Evolutionary conservation across 2,797 vertebrate species (phyloP).

Genomic region (Todus mexicanus): DNA sequence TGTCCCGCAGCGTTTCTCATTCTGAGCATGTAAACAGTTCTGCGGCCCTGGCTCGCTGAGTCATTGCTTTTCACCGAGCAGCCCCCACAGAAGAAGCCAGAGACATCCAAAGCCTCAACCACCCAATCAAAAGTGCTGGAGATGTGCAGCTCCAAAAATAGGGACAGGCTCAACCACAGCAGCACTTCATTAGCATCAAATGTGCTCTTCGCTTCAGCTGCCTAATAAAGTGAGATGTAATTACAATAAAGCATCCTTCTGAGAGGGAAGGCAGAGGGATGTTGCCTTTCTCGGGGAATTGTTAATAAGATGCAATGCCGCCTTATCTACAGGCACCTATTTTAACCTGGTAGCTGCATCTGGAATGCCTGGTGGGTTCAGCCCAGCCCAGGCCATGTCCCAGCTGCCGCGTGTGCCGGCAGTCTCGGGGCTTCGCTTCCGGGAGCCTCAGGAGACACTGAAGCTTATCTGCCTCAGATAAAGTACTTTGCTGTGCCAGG

Average conservation of each 20-base stretch:
- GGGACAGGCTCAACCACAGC: constrained; percentile 49
- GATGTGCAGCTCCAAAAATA: constrained; percentile 58
- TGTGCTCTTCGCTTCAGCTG: constrained; percentile 48
- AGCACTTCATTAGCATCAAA: constrained; percentile 56
- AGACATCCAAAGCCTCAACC: constrained; percentile 32
- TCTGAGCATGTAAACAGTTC: constrained; percentile 11
- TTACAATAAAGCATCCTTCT: constrained; percentile 47
- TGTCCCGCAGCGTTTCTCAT: constrained; percentile 15
- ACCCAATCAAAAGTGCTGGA: constrained; percentile 53
- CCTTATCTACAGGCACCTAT: not conserved
- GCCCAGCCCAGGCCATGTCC: not conserved
- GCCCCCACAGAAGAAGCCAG: constrained; percentile 56
- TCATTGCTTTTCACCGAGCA: constrained; percentile 56
- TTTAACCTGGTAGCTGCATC: not conserved
- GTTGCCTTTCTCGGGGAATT: constrained; percentile 29
- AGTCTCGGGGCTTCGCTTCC: not conserved
- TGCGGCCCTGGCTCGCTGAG: constrained; percentile 50
- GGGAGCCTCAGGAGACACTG: not conserved
- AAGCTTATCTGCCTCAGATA: not conserved
- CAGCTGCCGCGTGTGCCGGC: accelerated
- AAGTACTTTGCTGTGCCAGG: not conserved
- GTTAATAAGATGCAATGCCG: not conserved
- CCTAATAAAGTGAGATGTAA: constrained; percentile 53
- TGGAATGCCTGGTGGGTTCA: not conserved
- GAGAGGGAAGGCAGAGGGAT: constrained; percentile 35